A percentile compares a stretch with the other conserved stretches of the same genome.
phyloP scores from a whole-genome alignment of 1,140 invertebrate genomes.

The Halesus radiatus region DNA sequence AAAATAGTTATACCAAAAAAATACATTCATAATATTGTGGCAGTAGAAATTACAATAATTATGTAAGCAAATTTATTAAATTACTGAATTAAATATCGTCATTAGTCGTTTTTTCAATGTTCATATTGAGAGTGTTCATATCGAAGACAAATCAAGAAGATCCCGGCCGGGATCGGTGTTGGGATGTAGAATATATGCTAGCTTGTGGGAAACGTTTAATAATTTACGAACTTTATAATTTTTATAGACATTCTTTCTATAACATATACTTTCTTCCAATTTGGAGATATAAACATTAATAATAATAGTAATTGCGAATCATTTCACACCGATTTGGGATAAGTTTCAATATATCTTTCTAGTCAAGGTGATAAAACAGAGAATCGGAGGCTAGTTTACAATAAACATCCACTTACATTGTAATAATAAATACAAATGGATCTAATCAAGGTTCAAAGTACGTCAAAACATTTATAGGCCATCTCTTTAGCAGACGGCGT shows the following conservation, averaged over 20 bases:
- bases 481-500: constrained; percentile 43
- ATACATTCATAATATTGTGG: constrained; percentile 44
- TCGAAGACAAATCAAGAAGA: constrained; percentile 13
- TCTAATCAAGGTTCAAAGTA: constrained; percentile 47
- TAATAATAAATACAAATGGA: constrained; percentile 51
- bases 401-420: constrained; percentile 46
- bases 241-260: constrained; percentile 47
- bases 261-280: constrained; percentile 45
- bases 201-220: constrained; percentile 37
- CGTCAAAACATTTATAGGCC: constrained; percentile 47
- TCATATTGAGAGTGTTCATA: constrained; percentile 19
- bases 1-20: constrained; percentile 46
- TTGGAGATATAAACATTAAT: constrained; percentile 42
- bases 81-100: constrained; percentile 44
- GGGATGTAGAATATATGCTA: constrained; percentile 12
- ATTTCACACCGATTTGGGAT: constrained; percentile 32
- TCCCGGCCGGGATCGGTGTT: not conserved
- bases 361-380: constrained; percentile 46
- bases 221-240: constrained; percentile 46
- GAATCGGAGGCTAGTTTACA: constrained; percentile 40
- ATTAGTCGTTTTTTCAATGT: constrained; percentile 19
- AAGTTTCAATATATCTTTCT: constrained; percentile 19
- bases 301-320: constrained; percentile 48
- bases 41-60: constrained; percentile 50
- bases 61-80: constrained; percentile 40